phyloP scores from a whole-genome alignment of 2,888 invertebrate genomes.

The Rhagonycha lutea region DNA sequence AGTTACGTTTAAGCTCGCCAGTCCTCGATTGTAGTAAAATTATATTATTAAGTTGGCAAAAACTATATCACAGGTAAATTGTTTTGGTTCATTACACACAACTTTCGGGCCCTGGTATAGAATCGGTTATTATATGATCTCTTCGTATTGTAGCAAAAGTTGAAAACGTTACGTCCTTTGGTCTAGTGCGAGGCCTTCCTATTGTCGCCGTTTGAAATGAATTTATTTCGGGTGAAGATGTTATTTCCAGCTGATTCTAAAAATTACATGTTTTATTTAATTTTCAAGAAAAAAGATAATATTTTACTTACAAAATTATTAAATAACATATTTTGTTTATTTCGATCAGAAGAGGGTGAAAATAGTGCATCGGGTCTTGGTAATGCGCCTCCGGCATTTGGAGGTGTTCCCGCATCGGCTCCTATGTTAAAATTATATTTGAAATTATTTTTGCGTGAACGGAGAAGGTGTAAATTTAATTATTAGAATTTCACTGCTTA shows the following conservation, averaged over 20 bases:
- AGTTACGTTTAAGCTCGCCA: constrained; percentile 36
- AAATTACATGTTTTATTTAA: neutral
- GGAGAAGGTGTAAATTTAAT: neutral
- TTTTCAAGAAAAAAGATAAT: neutral
- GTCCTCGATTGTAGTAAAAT: constrained; percentile 38
- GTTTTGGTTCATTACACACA: constrained; percentile 68
- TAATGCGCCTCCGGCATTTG: constrained; percentile 44
- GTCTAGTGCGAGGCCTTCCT: constrained; percentile 48
- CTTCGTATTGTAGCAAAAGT: constrained; percentile 65
- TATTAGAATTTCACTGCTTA: constrained; percentile 41
- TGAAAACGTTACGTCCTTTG: constrained; percentile 56
- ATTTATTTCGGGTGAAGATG: constrained; percentile 43
- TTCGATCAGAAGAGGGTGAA: constrained; percentile 44
- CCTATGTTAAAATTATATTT: constrained; percentile 37
- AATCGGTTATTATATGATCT: constrained; percentile 81
- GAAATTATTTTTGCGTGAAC: neutral
- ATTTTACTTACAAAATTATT: constrained; percentile 43
- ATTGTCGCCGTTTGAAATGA: constrained; percentile 42
- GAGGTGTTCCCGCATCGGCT: constrained; percentile 47
- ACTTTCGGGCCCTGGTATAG: constrained; percentile 86
- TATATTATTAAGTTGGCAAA: constrained; percentile 22
- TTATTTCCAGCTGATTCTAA: constrained; percentile 34
- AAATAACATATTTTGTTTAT: constrained; percentile 40
- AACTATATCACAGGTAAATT: constrained; percentile 28
- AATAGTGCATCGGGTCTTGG: constrained; percentile 52